Percentiles rank a stretch among this genome's conserved stretches.
phyloP scores from a whole-genome alignment of 2,888 invertebrate species.

The Sminthurinus aureus region DNA sequence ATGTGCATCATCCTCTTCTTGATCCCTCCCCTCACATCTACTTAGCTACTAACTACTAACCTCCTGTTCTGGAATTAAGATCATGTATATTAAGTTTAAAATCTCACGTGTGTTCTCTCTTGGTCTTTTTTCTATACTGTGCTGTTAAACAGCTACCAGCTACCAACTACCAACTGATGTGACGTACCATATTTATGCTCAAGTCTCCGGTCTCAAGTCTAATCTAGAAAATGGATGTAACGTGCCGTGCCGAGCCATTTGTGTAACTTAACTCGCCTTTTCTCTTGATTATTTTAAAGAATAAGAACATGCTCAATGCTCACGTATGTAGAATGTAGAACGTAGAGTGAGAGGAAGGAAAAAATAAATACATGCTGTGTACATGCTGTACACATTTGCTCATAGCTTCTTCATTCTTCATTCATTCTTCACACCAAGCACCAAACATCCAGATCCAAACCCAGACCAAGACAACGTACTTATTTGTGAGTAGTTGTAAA shows the following conservation, averaged over 20 bases:
- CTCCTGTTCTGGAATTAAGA: background rate
- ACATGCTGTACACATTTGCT: too few species aligned
- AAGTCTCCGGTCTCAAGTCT: background rate
- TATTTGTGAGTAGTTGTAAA: background rate
- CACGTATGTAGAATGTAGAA: background rate
- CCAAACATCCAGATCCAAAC: background rate
- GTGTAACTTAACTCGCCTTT: slow-evolving; percentile 31
- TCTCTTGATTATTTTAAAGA: slow-evolving; percentile 26
- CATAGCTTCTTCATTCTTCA: too few species aligned
- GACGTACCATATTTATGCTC: too few species aligned
- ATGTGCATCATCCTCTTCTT: background rate
- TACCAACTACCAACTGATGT: background rate
- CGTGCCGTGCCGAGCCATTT: slow-evolving; percentile 16
- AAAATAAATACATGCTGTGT: background rate
- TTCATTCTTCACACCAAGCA: background rate
- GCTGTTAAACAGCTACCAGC: too few species aligned
- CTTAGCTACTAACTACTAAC: background rate
- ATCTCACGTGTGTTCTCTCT: slow-evolving; percentile 30
- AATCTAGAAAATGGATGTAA: slow-evolving; percentile 27
- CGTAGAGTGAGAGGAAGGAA: background rate
- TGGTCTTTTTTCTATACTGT: background rate
- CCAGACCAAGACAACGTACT: background rate
- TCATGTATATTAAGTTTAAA: background rate
- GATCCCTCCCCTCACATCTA: background rate
- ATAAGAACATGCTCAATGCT: too few species aligned